Evolutionary conservation across 2,113 vertebrate species (phyloP).

Genomic region (Ovis canadensis): DNA sequence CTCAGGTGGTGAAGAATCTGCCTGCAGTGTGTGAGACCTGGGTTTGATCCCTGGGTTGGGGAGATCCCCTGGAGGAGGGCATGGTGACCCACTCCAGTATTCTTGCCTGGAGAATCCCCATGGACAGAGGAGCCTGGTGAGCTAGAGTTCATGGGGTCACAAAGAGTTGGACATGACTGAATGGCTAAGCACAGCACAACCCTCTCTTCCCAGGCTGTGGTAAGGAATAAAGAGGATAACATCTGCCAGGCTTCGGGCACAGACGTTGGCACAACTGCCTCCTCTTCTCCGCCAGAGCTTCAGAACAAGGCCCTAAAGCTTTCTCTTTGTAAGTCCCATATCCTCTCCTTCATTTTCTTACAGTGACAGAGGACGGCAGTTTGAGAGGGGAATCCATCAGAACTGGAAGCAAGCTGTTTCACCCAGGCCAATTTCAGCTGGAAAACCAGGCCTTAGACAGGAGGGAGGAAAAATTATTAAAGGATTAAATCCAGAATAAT

Average conservation of each 20-base stretch:
- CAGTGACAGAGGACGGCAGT: background rate
- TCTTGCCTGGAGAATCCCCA: background rate
- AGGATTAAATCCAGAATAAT: constrained; percentile 66
- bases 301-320: background rate
- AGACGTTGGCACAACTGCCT: background rate
- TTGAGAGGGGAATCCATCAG: background rate
- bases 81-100: background rate
- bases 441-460: constrained; percentile 57
- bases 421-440: constrained; percentile 18
- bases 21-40: background rate
- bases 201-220: background rate
- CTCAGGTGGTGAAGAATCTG: background rate
- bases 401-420: background rate
- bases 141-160: background rate
- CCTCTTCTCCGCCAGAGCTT: background rate
- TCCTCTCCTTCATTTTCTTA: background rate
- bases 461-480: constrained; percentile 68
- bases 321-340: background rate
- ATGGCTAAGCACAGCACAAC: background rate
- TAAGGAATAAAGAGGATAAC: background rate
- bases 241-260: background rate
- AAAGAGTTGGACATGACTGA: background rate
- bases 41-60: background rate
- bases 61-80: background rate
- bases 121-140: background rate